Evolutionary conservation across 2,113 vertebrate species (phyloP).

Genomic region (Micromys minutus): DNA sequence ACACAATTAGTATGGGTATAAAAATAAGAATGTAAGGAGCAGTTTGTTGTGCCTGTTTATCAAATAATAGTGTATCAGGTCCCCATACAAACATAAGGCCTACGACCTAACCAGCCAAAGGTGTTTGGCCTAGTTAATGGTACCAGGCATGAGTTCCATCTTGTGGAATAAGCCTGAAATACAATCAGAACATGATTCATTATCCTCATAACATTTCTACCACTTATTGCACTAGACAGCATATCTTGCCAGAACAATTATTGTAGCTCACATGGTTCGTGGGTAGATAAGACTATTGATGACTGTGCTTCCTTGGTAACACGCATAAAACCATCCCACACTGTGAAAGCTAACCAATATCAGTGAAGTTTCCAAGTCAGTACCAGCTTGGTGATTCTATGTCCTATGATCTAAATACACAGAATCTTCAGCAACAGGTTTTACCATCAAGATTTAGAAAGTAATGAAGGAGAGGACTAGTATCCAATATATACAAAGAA

Average conservation of each 20-base stretch:
- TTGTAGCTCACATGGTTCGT: not conserved
- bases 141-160: not conserved
- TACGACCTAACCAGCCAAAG: not conserved
- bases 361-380: not conserved
- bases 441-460: not conserved
- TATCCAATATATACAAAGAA: not conserved
- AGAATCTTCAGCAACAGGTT: not conserved
- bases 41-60: not conserved
- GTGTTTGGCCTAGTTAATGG: not conserved
- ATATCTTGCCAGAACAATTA: not conserved
- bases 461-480: not conserved
- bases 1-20: not conserved
- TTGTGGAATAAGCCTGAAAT: not conserved
- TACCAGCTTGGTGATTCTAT: not conserved
- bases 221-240: not conserved
- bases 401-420: not conserved
- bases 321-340: not conserved
- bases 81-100: not conserved
- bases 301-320: not conserved
- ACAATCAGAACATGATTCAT: not conserved
- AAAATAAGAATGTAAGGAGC: not conserved
- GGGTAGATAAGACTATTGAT: not conserved
- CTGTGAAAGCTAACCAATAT: not conserved
- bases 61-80: not conserved
- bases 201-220: not conserved